These are phyloP conservation scores for Australoheros facetus DNA, from an alignment of 2,797 vertebrate genomes.

Conservation along the genomic window DNA sequence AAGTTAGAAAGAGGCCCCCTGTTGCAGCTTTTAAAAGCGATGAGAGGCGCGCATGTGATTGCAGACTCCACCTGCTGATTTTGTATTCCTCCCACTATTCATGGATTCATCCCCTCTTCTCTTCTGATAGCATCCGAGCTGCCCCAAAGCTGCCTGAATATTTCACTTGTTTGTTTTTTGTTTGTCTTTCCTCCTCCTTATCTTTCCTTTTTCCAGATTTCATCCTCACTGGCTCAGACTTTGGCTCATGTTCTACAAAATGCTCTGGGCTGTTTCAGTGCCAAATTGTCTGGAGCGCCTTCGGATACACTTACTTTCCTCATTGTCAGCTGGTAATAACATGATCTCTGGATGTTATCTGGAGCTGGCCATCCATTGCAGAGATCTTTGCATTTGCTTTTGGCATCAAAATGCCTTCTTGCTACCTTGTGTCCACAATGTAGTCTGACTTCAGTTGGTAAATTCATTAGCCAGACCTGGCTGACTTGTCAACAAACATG, in stretches of 20 bases:
- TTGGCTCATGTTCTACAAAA: neutral
- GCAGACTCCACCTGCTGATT: neutral
- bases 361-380: neutral
- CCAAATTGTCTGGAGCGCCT: neutral
- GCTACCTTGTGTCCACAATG: neutral
- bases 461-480: neutral
- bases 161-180: neutral
- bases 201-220: neutral
- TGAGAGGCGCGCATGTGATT: neutral
- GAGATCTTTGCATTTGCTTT: neutral
- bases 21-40: neutral
- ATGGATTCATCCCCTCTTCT: neutral
- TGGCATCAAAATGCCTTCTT: neutral
- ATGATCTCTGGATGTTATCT: neutral
- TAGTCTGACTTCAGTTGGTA: neutral
- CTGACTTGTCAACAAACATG: neutral
- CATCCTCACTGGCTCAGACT: neutral
- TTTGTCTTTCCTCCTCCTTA: neutral
- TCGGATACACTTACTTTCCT: too few species aligned
- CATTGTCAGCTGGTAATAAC: neutral
- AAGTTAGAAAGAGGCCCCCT: slow-evolving; percentile 4
- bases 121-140: neutral
- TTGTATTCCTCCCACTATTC: neutral
- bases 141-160: neutral
- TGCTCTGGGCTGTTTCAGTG: neutral